Evolutionary conservation across 2,113 vertebrate species (phyloP), one percentile per base, ranked within the genome.

Genomic region (Mola mola): DNA sequence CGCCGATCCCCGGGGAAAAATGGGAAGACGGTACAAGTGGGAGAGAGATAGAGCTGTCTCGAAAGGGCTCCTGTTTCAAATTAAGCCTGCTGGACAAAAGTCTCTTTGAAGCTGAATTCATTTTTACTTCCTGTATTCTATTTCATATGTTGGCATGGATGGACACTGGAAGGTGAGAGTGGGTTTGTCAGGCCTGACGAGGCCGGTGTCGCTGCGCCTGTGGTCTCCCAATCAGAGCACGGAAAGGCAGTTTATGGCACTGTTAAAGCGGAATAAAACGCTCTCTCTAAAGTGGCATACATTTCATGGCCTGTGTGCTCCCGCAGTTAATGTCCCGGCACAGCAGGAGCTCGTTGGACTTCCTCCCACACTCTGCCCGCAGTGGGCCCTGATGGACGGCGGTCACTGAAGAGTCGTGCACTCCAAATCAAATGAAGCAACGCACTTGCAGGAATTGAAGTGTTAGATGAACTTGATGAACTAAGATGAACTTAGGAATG

Each of bases 41-140:
- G 72, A 77, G 74, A 56, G 79, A 82, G 82, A 90, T 87, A 82
- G 84, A 89, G 81, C 65, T 72, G 82, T 89, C 83, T 84, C n/a
- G 79, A 79, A 75, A 60, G 40, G 33, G 57, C 81, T 87, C 72
- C 83, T 90, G 88, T 85, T 91, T 90, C 83, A 82, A 49, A 86
- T 88, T 85, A 85, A 75, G 51, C 75, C 61, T 74, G 79, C 78
- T 36, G 67, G 83, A 90, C 87, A 72, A 72, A 83, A 76, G 81
- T 84, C 79, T 65, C 75, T 60, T 46, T 25, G 20, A 29, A 47
- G 59, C 13, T 41, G n/a, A 50, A 58, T 37, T n/a, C 29, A 21
- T 49, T 12, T 49, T 44, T 37, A 25, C 22, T 64, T 73, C 55
- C 78, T 47, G 52, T 40, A 55, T 68, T 21, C 21, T 12, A 2